phyloP scores from a whole-genome alignment of 2,797 vertebrate species.

The Hydrolagus colliei region DNA sequence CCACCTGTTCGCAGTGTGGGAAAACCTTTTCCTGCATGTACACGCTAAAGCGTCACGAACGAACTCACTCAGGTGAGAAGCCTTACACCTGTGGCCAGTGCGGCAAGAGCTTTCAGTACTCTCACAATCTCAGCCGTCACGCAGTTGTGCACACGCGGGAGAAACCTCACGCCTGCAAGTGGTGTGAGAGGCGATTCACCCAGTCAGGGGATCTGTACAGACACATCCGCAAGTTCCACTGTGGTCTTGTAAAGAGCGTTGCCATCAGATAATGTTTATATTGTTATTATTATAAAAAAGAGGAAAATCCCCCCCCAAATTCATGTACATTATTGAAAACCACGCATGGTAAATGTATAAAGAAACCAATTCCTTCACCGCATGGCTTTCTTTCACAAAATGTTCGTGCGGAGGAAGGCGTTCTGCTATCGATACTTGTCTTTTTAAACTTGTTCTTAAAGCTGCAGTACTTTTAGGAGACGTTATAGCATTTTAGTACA shows the following conservation, averaged over 20 bases:
- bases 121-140: conserved; percentile 93
- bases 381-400: conserved; percentile 24
- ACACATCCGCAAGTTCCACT: conserved; percentile 98
- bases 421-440: conserved; percentile 15
- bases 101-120: conserved; percentile 97
- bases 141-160: conserved; percentile 94
- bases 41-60: conserved; percentile 89
- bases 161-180: conserved; percentile 95
- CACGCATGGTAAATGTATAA: conserved; percentile 17
- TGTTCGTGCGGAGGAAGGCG: not conserved
- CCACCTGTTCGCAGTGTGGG: conserved; percentile 87
- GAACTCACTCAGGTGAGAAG: conserved; percentile 97
- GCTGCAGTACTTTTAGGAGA: conserved; percentile 18
- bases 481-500: not conserved
- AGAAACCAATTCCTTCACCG: conserved; percentile 15
- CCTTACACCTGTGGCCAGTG: conserved; percentile 94
- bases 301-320: not conserved
- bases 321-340: conserved; percentile 14
- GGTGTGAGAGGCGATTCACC: conserved; percentile 95
- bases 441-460: not conserved
- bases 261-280: conserved; percentile 24
- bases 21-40: conserved; percentile 98
- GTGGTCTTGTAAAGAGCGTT: conserved; percentile 85
- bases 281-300: not conserved
- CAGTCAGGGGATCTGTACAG: conserved; percentile 96